phyloP scores from a whole-genome alignment of 2,888 invertebrate genomes.

The Pedicia rivosa region DNA sequence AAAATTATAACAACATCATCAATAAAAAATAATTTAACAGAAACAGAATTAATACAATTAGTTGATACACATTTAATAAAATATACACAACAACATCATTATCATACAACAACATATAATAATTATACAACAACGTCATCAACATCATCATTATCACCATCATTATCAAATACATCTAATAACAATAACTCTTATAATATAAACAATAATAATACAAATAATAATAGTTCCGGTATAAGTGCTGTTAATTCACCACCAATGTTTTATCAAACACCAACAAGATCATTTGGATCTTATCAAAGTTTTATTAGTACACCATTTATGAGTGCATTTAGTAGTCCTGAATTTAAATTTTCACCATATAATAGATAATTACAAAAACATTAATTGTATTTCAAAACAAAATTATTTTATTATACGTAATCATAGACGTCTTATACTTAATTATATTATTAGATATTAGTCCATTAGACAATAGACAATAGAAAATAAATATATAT shows the following conservation, averaged over 20 bases:
- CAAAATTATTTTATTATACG: too few relatives aligned
- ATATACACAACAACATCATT: background rate
- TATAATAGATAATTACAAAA: too few relatives aligned
- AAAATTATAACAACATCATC: too few relatives aligned
- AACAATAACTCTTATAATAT: constrained; percentile 6
- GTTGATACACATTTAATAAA: constrained; percentile 24
- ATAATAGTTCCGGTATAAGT: too few relatives aligned
- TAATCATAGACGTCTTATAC: too few relatives aligned
- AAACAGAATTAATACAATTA: constrained; percentile 28
- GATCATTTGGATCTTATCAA: constrained; percentile 15
- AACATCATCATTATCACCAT: constrained; percentile 3
- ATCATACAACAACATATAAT: background rate
- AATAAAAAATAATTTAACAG: too few relatives aligned
- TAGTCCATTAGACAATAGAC: too few relatives aligned
- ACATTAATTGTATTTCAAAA: too few relatives aligned
- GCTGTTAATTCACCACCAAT: background rate
- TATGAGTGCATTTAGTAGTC: constrained; percentile 26
- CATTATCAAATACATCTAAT: constrained; percentile 1
- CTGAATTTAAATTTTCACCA: constrained; percentile 30
- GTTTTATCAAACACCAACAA: constrained; percentile 29
- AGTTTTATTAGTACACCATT: constrained; percentile 3
- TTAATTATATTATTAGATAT: too few relatives aligned
- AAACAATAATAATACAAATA: too few relatives aligned
- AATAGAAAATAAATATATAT: too few relatives aligned
- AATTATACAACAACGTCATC: constrained; percentile 3